Evolutionary conservation across 2,888 invertebrate species (phyloP), one percentile per base, ranked within the genome.

Genomic region (Meliscaeva auricollis): DNA sequence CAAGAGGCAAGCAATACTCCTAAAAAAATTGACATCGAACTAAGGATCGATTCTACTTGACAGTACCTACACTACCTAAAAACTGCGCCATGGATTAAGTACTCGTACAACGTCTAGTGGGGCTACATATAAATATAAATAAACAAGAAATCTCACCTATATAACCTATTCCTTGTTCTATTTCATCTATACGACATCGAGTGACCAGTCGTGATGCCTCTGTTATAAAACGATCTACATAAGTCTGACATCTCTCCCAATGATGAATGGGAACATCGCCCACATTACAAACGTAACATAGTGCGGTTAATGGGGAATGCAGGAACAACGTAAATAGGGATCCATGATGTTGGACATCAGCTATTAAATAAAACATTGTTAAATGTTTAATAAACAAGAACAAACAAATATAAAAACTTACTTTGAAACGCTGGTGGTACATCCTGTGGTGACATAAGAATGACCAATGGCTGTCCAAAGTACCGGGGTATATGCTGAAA

Each of bases 251-350:
- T 87, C 97, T 95, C 91, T 98, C 97, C 98, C 98, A 98, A 89
- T 96, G 95, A 88, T 96, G 95, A 88, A 97, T 95, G 54, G 97
- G 95, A 88, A 98, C 95, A 90, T 95, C 97, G 88, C 95, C 95
- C 87, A 98, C 95, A 92, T 97, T 97, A 92, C 98, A 97, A 90
- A 97, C 95, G 92, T 96, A 96, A 93, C 98, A 98, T 91, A 98
- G 95, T 87, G 97, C 98, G 90, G 97, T 96, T 90, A 98, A 93
- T 54, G 99, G 98, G 90, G 97, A 96, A 93, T 98, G 98, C 89
- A 99, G 95, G 94, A 99, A 99, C 91, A 98, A 93, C 30, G 98
- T 98, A 93, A 99, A 98, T 88, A 99, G 93, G 90, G 96, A 98
- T 83, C 98, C 99, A 90, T 97, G 96, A 94, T 95, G 95, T 90